phyloP scores from a whole-genome alignment of 2,113 vertebrate genomes.

The Coturnix japonica region DNA sequence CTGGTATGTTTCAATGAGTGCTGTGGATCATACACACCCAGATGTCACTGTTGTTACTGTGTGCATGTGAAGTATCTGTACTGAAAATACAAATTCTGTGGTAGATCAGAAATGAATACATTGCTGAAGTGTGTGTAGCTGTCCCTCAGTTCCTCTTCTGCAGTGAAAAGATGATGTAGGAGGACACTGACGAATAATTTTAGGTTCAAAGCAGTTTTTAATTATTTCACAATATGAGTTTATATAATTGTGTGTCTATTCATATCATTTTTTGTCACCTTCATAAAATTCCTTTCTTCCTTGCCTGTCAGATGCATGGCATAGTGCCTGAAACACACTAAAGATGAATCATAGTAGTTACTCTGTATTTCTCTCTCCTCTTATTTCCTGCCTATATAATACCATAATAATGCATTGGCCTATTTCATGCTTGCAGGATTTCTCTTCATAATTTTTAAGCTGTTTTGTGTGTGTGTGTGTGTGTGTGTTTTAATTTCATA shows the following conservation, averaged over 20 bases:
- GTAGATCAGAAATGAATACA: background rate
- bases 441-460: background rate
- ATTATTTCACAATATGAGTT: background rate
- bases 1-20: background rate
- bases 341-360: background rate
- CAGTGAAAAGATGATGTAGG: background rate
- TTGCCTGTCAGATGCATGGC: background rate
- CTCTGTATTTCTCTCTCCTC: background rate
- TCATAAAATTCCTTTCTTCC: background rate
- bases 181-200: background rate
- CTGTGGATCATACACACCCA: background rate
- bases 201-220: background rate
- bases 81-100: background rate
- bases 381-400: background rate
- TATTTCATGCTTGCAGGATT: background rate
- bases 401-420: background rate
- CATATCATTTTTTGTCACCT: background rate
- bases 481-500: background rate
- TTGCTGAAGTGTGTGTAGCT: background rate
- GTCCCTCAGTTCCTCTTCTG: background rate
- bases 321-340: background rate
- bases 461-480: background rate
- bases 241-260: background rate
- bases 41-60: background rate
- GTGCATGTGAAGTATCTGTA: background rate